Percentiles rank a stretch among this genome's conserved stretches.
phyloP scores from a whole-genome alignment of 2,888 invertebrate genomes.

The Oxyteleia sp. region DNA sequence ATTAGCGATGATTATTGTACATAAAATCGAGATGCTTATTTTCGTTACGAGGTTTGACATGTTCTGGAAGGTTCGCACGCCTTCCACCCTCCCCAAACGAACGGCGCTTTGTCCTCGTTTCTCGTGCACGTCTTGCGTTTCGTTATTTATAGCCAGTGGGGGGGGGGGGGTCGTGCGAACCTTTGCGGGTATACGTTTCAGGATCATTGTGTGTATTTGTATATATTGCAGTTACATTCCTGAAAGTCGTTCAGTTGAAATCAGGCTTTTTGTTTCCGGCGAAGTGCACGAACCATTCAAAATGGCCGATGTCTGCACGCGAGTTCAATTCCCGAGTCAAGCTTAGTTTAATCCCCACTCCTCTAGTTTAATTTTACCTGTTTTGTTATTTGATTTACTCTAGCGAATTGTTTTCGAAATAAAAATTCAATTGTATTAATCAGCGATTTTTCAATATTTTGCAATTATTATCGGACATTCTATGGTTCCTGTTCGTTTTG shows the following conservation, averaged over 20 bases:
- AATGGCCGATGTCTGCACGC: constrained; percentile 5
- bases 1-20: constrained; percentile 59
- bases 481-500: no score
- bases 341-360: no score
- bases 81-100: neutral
- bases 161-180: neutral
- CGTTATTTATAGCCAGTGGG: constrained; percentile 22
- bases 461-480: no score
- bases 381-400: no score
- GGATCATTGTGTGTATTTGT: constrained; percentile 55
- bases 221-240: constrained; percentile 68
- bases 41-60: constrained; percentile 55
- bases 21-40: constrained; percentile 72
- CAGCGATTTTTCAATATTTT: no score
- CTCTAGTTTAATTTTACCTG: no score
- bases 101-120: constrained; percentile 5
- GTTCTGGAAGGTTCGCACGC: constrained; percentile 15
- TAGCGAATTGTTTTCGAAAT: no score
- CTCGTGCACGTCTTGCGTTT: neutral
- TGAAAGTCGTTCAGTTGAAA: constrained; percentile 40
- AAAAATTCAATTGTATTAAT: no score
- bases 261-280: constrained; percentile 6
- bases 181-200: constrained; percentile 2
- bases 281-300: constrained; percentile 2
- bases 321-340: neutral